A percentile compares a stretch with the other conserved stretches of the same genome.
These are phyloP conservation scores for Tangachromis dhanisi DNA, from an alignment of 2,113 vertebrate species.

Conservation along the genomic window DNA sequence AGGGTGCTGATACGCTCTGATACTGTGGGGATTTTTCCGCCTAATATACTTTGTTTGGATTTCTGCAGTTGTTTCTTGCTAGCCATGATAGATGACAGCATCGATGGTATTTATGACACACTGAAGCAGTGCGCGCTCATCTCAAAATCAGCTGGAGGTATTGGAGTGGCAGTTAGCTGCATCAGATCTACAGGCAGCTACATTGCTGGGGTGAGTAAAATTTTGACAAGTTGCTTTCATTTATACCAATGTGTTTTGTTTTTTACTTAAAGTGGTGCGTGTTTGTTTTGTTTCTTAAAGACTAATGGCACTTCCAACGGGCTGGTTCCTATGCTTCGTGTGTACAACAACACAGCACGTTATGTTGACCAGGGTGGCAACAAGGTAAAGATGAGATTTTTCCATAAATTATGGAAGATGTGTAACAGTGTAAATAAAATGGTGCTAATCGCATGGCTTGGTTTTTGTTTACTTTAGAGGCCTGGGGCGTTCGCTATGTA, in stretches of 20 bases:
- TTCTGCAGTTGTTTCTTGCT: constrained; percentile 88
- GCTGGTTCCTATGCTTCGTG: constrained; percentile 92
- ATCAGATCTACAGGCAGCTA: constrained; percentile 95
- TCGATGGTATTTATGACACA: constrained; percentile 94
- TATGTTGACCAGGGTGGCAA: constrained; percentile 98
- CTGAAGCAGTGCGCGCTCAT: constrained; percentile 94
- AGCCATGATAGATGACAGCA: constrained; percentile 96
- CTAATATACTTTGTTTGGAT: background rate
- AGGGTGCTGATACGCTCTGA: background rate
- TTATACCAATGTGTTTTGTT: background rate
- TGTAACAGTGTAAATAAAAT: background rate
- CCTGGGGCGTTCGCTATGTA: constrained; percentile 97
- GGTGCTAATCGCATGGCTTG: background rate
- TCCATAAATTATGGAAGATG: background rate
- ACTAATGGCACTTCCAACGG: constrained; percentile 94
- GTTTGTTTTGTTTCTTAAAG: constrained; percentile 60
- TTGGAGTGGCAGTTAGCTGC: constrained; percentile 91
- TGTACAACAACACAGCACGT: constrained; percentile 96
- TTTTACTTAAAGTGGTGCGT: background rate
- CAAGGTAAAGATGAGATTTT: constrained; percentile 75
- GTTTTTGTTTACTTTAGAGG: constrained; percentile 65
- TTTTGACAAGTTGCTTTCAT: background rate
- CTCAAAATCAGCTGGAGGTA: constrained; percentile 95
- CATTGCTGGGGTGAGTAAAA: constrained; percentile 86
- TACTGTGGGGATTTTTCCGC: rapidly evolving